These are phyloP conservation scores for Belonocnema kinseyi DNA, from an alignment of 1,140 invertebrate genomes.

Conservation along the genomic window DNA sequence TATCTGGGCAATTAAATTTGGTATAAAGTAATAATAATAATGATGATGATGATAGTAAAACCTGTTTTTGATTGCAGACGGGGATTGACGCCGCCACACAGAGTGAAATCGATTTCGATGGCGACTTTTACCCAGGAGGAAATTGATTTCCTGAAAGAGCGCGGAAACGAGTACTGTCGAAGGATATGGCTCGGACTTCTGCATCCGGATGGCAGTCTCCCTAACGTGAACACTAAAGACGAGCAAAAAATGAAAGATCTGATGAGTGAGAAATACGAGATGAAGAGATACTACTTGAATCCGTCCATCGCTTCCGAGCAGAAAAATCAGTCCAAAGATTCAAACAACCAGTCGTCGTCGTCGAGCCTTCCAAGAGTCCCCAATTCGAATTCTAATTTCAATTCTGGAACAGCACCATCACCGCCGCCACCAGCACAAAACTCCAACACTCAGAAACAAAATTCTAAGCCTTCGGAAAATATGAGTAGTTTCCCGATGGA, in stretches of 20 bases:
- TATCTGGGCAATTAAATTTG: too few species aligned
- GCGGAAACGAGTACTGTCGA: conserved; percentile 95
- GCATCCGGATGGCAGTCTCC: conserved; percentile 74
- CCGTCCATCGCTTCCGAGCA: conserved; percentile 75
- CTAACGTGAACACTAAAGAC: conserved; percentile 81
- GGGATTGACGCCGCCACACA: conserved; percentile 96
- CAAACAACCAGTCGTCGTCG: conserved; percentile 41
- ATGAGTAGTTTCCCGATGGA: conserved; percentile 72
- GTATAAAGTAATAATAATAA: too few species aligned
- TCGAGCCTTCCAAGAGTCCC: conserved; percentile 64
- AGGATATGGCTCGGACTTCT: conserved; percentile 93
- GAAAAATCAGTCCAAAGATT: conserved; percentile 36
- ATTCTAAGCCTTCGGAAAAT: conserved; percentile 46
- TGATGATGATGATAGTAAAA: too few species aligned
- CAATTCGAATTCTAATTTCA: conserved; percentile 20
- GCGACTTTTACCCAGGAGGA: conserved; percentile 97
- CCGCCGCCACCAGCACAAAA: conserved; percentile 45
- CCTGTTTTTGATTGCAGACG: conserved; percentile 79
- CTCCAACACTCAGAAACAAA: conserved; percentile 49
- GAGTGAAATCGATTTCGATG: conserved; percentile 99
- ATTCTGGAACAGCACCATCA: conserved; percentile 50
- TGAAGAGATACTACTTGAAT: conserved; percentile 87
- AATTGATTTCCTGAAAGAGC: conserved; percentile 91
- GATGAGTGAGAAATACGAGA: conserved; percentile 95
- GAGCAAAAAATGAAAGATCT: conserved; percentile 93